A percentile compares a stretch with the other conserved stretches of the same genome.
phyloP scores from a whole-genome alignment of 2,888 invertebrate genomes.

The Drosophila robusta region DNA sequence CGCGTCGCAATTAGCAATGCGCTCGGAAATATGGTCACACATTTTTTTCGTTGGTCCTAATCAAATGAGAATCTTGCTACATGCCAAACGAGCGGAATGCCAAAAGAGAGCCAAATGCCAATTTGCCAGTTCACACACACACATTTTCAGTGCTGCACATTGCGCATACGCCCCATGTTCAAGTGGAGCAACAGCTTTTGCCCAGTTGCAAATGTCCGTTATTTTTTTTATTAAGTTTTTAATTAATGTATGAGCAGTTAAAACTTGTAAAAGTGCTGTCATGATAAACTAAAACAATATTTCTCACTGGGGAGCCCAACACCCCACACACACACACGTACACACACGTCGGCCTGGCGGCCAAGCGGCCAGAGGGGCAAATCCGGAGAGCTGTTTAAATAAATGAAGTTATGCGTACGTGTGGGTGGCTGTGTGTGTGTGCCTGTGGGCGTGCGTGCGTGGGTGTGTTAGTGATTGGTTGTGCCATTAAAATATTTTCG shows the following conservation, averaged over 20 bases:
- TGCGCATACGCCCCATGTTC: conserved; percentile 32
- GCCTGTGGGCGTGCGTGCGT: conserved; percentile 4
- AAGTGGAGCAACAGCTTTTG: conserved; percentile 43
- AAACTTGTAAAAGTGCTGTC: conserved; percentile 80
- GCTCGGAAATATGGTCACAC: conserved; percentile 32
- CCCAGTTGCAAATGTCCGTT: conserved; percentile 49
- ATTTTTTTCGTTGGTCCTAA: conserved; percentile 13
- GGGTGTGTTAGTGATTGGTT: conserved; percentile 41
- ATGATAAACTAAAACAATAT: conserved; percentile 81
- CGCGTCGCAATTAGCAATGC: conserved; percentile 61
- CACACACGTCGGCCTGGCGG: conserved; percentile 24
- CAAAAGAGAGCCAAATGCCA: conserved; percentile 22
- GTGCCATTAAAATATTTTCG: conserved; percentile 77
- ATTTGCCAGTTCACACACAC: conserved; percentile 25
- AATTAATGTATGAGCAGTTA: conserved; percentile 80
- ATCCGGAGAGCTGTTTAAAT: conserved; percentile 63
- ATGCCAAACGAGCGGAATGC: conserved; percentile 13
- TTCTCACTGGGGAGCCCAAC: conserved; percentile 69
- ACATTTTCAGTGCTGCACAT: conserved; percentile 13
- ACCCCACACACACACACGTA: conserved; percentile 17
- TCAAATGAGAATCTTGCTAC: conserved; percentile 37
- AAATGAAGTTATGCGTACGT: conserved; percentile 62
- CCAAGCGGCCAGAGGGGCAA: conserved; percentile 29
- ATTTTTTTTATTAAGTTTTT: conserved; percentile 75
- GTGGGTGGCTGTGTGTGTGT: conserved; percentile 5